A percentile compares a stretch with the other conserved stretches of the same genome.
These are phyloP conservation scores for Tenualosa ilisha DNA, from an alignment of 2,797 vertebrate genomes.

Conservation along the genomic window DNA sequence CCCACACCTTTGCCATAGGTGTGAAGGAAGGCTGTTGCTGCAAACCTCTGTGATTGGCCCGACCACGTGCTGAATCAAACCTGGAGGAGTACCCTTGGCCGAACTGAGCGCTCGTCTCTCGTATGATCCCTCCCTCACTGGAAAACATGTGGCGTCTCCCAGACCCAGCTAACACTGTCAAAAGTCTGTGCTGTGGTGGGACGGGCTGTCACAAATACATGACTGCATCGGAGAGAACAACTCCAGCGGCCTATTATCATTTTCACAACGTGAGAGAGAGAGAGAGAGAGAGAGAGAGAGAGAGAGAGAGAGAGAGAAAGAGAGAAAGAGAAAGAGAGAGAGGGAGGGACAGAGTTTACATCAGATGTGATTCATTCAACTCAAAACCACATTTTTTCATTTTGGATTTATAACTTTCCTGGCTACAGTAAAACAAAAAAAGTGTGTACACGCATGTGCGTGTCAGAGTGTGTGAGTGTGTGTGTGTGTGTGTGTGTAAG, in stretches of 20 bases:
- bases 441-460: background rate
- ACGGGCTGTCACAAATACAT: constrained; percentile 57
- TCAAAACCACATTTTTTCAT: constrained; percentile 44
- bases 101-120: background rate
- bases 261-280: constrained; percentile 51
- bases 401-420: constrained; percentile 55
- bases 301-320: background rate
- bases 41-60: constrained; percentile 29
- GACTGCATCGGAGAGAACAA: constrained; percentile 60
- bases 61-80: constrained; percentile 61
- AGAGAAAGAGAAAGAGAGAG: background rate
- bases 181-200: constrained; percentile 56
- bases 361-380: constrained; percentile 56
- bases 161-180: constrained; percentile 50
- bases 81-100: constrained; percentile 62
- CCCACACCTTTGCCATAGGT: background rate
- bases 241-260: constrained; percentile 59
- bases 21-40: constrained; percentile 40
- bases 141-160: constrained; percentile 55
- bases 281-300: background rate
- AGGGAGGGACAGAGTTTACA: constrained; percentile 42
- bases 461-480: background rate
- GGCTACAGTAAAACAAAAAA: constrained; percentile 43
- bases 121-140: background rate
- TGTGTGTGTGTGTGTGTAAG: background rate